Evolutionary conservation across 1,140 invertebrate species (phyloP), one percentile per base, ranked within the genome.

Genomic region (Pogonus chalceus): DNA sequence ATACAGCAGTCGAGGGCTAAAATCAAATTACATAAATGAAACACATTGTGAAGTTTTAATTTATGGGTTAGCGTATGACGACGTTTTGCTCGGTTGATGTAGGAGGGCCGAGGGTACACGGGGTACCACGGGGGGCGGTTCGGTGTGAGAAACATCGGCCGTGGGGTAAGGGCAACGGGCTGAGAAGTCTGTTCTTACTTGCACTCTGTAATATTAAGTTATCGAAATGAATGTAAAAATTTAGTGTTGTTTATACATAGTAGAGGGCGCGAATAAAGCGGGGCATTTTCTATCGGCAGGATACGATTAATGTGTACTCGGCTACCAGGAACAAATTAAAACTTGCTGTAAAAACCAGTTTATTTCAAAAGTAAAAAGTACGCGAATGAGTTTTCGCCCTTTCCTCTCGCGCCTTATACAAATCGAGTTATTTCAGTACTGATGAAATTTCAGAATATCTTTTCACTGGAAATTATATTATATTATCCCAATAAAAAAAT

Each of bases 1-100:
- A 56, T 58, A 59, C 59, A 62, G 48, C 24, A 23, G 51, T 53
- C 35, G 49, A 26, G 62, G 56, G 59, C 60, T 60, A 62, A 65
- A 63, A 65, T 65, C 64, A 65, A 63, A 66, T 65, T 64, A 65
- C 64, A 63, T 63, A 66, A 66, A 65, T 65, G 64, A 65, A 66
- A 66, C 64, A 66, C 63, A 65, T 64, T 64, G 62, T 61, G 61
- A 65, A 66, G 56, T 66, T 66, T 58, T 62, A 66, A 66, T 66
- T 66, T 64, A 66, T 65, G 51, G 59, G 56, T 24, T 43, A 46
- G 53, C 35, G 49, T 54, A 18, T 23, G 49, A 62, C 47, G 59
- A 53, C 54, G 55, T 61, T 57, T 58, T 57, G 54, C 43, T 39
- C 26, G 49, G 50, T 57, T 31, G 31, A 35, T 2, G 53, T 46